These are phyloP conservation scores for Orthosia cruda DNA, from an alignment of 2,888 invertebrate genomes.

Conservation along the genomic window DNA sequence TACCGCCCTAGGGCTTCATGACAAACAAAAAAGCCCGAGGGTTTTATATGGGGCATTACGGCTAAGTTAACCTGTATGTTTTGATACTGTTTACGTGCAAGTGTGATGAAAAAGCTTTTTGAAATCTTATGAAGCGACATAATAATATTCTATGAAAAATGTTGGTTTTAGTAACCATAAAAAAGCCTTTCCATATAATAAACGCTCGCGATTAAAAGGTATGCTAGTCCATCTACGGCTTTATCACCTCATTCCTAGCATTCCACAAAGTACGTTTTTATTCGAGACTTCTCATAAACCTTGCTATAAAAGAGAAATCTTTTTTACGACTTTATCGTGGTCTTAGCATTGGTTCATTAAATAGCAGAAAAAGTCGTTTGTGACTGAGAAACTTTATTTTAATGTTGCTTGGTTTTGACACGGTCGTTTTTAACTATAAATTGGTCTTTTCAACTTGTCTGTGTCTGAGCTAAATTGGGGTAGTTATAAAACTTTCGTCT, in stretches of 20 bases:
- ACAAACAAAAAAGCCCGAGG: too few relatives aligned
- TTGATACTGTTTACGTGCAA: too few relatives aligned
- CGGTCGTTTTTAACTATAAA: constrained; percentile 40
- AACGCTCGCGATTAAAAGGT: constrained; percentile 53
- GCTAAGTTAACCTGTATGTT: too few relatives aligned
- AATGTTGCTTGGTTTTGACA: constrained; percentile 44
- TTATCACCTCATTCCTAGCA: constrained; percentile 41
- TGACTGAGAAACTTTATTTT: constrained; percentile 49
- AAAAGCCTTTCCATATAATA: constrained; percentile 2
- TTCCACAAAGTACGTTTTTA: constrained; percentile 64
- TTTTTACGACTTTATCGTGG: constrained; percentile 59
- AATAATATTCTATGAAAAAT: background rate
- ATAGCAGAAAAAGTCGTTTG: constrained; percentile 30
- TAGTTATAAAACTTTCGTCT: constrained; percentile 1
- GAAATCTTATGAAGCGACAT: too few relatives aligned
- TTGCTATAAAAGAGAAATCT: constrained; percentile 65
- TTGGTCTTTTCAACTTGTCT: constrained; percentile 30
- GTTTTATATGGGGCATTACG: too few relatives aligned
- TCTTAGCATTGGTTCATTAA: constrained; percentile 48
- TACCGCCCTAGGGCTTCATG: too few relatives aligned
- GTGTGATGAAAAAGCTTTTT: background rate
- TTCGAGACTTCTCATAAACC: constrained; percentile 50
- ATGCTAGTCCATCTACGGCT: constrained; percentile 25
- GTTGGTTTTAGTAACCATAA: background rate
- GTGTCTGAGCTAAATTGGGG: constrained; percentile 8